Evolutionary conservation across 2,113 vertebrate species (phyloP), one percentile per base, ranked within the genome.

Genomic region (Sisor rabdophorus): DNA sequence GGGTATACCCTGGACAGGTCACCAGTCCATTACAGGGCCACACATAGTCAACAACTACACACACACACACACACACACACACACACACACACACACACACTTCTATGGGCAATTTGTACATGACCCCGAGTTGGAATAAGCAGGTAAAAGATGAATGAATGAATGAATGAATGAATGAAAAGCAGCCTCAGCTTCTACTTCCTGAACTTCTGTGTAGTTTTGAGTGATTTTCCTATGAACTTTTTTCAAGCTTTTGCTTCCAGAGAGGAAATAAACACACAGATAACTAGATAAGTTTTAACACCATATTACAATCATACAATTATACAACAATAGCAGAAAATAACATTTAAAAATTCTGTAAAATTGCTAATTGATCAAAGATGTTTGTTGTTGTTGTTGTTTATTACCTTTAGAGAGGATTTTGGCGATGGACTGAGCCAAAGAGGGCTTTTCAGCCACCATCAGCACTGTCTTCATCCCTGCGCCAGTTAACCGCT

Each of bases 391-490:
- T n/a, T 0, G n/a, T 10, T 36, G 32, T 36, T 36, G 32, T 36
- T 36, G 6, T 36, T 36, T 69, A 90, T 79, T 75, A 98, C 96
- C 97, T 93, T 95, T 93, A 0, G 96, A 99, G 40, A 99, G 94
- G 80, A 99, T 98, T 88, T 93, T 98, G 82, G 97, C 93, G 7
- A 99, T 98, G 19, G 96, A 96, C 85, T 96, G 96, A 47, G 97
- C 96, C 91, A 98, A 72, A 0, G 97, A 98, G 0, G 96, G 97
- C 82, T 99, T 99, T 89, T 98, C 97, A 0, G 96, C 97, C 4
- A 98, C 96, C 97, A 99, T 98, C 0, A 99, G 11, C 28, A 98
- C 92, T 0, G 93, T 96, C 87, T 83, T 96, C 96, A 98, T 99
- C n/a, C 55, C 89, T 63, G 55, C 65, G 19, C 65, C 17, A 19